Percentiles rank a stretch among this genome's conserved stretches.
phyloP scores from a whole-genome alignment of 2,888 invertebrate species.

The Volucella zonaria region DNA sequence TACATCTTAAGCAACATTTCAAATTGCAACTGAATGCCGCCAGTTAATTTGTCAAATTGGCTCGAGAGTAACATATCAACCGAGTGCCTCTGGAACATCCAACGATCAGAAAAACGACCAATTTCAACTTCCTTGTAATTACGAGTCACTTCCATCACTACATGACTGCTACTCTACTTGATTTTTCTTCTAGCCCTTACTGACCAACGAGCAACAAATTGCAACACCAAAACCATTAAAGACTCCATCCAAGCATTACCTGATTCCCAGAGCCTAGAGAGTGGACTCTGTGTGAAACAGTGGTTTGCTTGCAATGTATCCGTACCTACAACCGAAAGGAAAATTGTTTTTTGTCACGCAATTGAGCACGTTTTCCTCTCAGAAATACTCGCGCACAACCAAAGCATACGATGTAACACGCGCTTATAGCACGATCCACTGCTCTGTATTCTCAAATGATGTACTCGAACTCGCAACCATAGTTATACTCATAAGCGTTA shows the following conservation, averaged over 20 bases:
- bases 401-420: constrained; percentile 31
- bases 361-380: constrained; percentile 64
- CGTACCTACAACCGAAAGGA: constrained; percentile 29
- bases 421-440: constrained; percentile 50
- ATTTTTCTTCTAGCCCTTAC: neutral
- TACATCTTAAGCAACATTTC: too few species aligned
- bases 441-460: constrained; percentile 15
- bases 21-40: too few species aligned
- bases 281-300: neutral
- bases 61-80: too few species aligned
- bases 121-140: too few species aligned
- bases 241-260: constrained; percentile 1
- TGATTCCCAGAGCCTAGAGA: neutral
- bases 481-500: constrained; percentile 14
- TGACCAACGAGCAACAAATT: neutral
- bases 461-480: neutral
- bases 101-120: too few species aligned
- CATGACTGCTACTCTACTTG: too few species aligned
- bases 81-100: too few species aligned
- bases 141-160: too few species aligned
- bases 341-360: constrained; percentile 69
- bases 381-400: constrained; percentile 28
- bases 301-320: neutral
- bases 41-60: too few species aligned
- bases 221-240: constrained; percentile 10